Conservation (phyloP, 2,797 vertebrate genomes). For the Pampus argenteus region DNA sequence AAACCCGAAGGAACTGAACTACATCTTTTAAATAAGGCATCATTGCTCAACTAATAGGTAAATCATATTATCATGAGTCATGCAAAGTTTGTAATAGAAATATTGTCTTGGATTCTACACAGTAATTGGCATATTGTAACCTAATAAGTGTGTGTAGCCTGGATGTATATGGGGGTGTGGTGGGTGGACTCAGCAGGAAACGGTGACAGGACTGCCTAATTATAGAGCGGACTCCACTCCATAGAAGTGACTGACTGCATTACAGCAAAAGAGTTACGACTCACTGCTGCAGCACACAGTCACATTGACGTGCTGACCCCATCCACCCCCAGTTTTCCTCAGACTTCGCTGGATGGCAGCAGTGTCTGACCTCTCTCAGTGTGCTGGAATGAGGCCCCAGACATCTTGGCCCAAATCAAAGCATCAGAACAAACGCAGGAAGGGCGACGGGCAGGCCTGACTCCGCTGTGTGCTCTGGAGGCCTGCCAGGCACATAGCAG, state of each 20-base stretch:
- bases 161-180: constrained; percentile 46
- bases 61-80: neutral
- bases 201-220: constrained; percentile 69
- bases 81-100: constrained; percentile 11
- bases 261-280: constrained; percentile 50
- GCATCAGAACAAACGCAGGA: constrained; percentile 89
- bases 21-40: neutral
- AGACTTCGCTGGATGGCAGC: constrained; percentile 67
- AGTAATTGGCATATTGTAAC: constrained; percentile 24
- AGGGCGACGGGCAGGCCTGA: constrained; percentile 80
- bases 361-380: constrained; percentile 80
- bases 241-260: constrained; percentile 55
- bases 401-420: constrained; percentile 89
- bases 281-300: constrained; percentile 37
- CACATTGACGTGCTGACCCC: constrained; percentile 62
- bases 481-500: constrained; percentile 77
- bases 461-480: constrained; percentile 82
- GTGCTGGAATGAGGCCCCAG: constrained; percentile 80
- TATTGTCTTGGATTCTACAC: neutral
- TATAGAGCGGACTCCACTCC: constrained; percentile 66
- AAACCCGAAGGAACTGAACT: neutral
- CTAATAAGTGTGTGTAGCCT: constrained; percentile 25
- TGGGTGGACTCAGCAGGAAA: constrained; percentile 63
- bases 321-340: constrained; percentile 69
- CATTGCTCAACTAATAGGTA: neutral